A percentile compares a stretch with the other conserved stretches of the same genome.
These are phyloP conservation scores for Liolophura sinensis DNA, from an alignment of 1,140 invertebrate genomes.

Conservation along the genomic window DNA sequence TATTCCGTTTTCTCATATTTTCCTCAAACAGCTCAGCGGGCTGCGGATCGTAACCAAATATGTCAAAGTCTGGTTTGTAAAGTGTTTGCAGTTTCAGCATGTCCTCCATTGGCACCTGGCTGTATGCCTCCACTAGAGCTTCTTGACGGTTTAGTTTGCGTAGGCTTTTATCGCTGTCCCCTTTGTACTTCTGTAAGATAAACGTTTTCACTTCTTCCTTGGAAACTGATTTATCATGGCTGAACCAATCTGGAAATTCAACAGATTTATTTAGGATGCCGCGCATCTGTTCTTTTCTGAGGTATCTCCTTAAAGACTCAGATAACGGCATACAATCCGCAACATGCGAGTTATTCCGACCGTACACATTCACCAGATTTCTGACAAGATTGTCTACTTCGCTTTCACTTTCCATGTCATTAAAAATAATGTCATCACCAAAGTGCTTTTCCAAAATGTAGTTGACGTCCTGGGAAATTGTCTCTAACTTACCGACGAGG, in stretches of 20 bases:
- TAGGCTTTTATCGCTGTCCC: neutral
- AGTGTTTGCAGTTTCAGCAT: slow-evolving; percentile 5
- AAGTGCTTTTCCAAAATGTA: slow-evolving; percentile 36
- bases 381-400: slow-evolving; percentile 10
- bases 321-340: slow-evolving; percentile 8
- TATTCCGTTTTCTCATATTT: too few species aligned
- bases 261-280: slow-evolving; percentile 15
- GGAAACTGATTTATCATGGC: too few species aligned
- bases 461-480: slow-evolving; percentile 37
- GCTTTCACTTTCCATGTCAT: slow-evolving; percentile 22
- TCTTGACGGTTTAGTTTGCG: neutral
- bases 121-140: too few species aligned
- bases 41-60: slow-evolving; percentile 16
- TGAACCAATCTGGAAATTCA: slow-evolving; percentile 7
- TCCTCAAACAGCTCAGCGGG: too few species aligned
- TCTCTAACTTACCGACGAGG: slow-evolving; percentile 47
- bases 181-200: neutral
- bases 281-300: slow-evolving; percentile 14
- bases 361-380: neutral
- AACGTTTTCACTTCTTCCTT: too few species aligned
- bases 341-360: neutral
- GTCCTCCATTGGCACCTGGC: slow-evolving; percentile 6
- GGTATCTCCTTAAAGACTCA: slow-evolving; percentile 8
- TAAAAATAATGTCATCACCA: slow-evolving; percentile 18
- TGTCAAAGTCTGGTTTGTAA: slow-evolving; percentile 12